These are phyloP conservation scores for Periophthalmus modestus DNA, from an alignment of 2,113 vertebrate species.

Conservation along the genomic window DNA sequence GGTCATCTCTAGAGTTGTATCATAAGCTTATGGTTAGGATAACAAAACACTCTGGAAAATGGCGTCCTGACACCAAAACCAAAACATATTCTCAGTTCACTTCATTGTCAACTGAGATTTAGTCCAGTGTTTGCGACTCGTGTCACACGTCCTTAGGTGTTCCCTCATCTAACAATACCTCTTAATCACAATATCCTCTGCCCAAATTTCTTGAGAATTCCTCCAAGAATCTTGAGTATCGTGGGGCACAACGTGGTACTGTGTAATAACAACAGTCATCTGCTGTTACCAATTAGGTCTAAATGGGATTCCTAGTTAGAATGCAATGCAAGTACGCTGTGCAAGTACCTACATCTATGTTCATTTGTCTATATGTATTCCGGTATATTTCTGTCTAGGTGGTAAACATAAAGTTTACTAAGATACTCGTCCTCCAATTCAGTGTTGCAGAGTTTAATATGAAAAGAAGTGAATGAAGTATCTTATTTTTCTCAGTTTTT, in stretches of 20 bases:
- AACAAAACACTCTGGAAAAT: conserved; percentile 48
- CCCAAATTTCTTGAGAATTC: conserved; percentile 15
- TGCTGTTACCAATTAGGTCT: conserved; percentile 24
- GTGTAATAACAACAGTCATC: conserved; percentile 35
- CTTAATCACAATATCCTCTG: conserved; percentile 2
- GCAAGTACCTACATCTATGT: conserved; percentile 27
- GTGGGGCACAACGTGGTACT: conserved; percentile 12
- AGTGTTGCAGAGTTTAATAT: neutral
- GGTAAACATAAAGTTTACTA: neutral
- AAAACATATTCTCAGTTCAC: neutral
- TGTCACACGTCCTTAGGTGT: neutral
- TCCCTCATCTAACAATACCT: neutral
- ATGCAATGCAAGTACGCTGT: conserved; percentile 43
- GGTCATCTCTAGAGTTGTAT: neutral
- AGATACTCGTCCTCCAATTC: neutral
- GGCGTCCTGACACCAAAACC: conserved; percentile 24
- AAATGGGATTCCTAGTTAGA: conserved; percentile 44
- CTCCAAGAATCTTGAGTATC: conserved; percentile 15
- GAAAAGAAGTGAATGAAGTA: neutral
- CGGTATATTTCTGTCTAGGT: conserved; percentile 9
- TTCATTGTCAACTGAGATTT: conserved; percentile 24
- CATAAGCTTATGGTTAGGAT: conserved; percentile 23
- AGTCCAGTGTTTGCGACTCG: conserved; percentile 13
- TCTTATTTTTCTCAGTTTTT: neutral
- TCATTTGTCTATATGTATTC: neutral